phyloP scores from a whole-genome alignment of 2,797 vertebrate genomes.

The Molossus molossus region DNA sequence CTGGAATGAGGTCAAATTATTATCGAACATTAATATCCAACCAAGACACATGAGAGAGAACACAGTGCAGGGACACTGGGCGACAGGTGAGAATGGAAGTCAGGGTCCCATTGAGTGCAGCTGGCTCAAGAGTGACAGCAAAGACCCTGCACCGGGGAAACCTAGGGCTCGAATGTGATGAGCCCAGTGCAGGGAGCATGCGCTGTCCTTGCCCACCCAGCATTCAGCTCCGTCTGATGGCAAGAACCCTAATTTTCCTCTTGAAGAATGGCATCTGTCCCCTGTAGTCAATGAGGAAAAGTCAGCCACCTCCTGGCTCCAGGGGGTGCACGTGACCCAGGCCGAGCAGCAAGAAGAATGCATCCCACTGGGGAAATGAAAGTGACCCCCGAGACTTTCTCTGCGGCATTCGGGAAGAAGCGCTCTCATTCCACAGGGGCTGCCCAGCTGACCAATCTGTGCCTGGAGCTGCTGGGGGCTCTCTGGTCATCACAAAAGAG shows the following conservation, averaged over 20 bases:
- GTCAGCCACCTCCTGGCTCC: neutral
- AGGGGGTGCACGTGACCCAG: neutral
- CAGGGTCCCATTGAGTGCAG: neutral
- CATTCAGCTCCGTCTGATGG: neutral
- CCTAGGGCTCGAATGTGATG: accelerated
- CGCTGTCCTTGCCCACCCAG: neutral
- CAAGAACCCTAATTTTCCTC: neutral
- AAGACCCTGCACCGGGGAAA: neutral
- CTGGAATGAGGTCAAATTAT: neutral
- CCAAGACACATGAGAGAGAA: neutral
- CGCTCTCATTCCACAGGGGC: neutral
- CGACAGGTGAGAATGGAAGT: accelerated
- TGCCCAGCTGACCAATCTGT: neutral
- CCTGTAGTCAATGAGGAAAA: neutral
- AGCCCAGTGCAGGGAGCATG: neutral
- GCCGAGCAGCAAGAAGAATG: neutral
- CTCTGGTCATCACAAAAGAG: neutral
- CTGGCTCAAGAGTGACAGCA: neutral
- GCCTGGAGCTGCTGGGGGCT: neutral
- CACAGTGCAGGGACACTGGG: neutral
- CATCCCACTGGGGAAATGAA: accelerated
- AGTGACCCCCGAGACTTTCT: neutral
- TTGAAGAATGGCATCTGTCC: neutral
- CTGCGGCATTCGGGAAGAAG: neutral
- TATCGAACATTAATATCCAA: neutral